Evolutionary conservation across 1,140 invertebrate genomes (phyloP).

Genomic region (Zaprionus lachaisei): DNA sequence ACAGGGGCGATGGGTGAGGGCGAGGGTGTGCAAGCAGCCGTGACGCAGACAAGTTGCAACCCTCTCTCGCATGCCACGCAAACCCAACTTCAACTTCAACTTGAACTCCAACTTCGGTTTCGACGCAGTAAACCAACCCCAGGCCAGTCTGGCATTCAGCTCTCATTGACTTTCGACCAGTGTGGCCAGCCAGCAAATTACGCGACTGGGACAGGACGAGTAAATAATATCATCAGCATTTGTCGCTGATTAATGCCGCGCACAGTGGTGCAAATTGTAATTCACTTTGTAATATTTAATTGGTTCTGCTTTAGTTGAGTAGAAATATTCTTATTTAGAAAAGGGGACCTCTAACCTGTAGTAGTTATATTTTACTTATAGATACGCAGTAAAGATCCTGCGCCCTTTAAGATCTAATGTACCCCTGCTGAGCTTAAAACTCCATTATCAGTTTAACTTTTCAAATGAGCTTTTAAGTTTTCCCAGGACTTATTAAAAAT

Average conservation of each 20-base stretch:
- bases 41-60: slow-evolving; percentile 61
- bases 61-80: slow-evolving; percentile 29
- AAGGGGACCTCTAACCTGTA: too few species aligned
- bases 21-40: slow-evolving; percentile 73
- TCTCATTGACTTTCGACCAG: slow-evolving; percentile 70
- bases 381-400: too few species aligned
- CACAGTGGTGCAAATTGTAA: background rate
- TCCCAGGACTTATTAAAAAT: too few species aligned
- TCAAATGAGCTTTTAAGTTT: too few species aligned
- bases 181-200: slow-evolving; percentile 71
- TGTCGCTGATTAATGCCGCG: slow-evolving; percentile 72
- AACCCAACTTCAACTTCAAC: slow-evolving; percentile 5
- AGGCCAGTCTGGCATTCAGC: slow-evolving; percentile 9
- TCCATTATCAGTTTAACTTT: too few species aligned
- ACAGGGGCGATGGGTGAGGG: slow-evolving; percentile 24
- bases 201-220: slow-evolving; percentile 51
- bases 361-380: too few species aligned
- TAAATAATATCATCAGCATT: slow-evolving; percentile 76
- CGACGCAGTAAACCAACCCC: background rate
- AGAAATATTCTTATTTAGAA: too few species aligned
- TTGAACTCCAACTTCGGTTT: background rate
- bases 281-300: background rate
- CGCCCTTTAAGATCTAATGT: too few species aligned
- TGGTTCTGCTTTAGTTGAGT: background rate
- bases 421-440: too few species aligned